These are phyloP conservation scores for Pseudopleuronectes americanus DNA, from an alignment of 2,797 vertebrate species.

Conservation along the genomic window DNA sequence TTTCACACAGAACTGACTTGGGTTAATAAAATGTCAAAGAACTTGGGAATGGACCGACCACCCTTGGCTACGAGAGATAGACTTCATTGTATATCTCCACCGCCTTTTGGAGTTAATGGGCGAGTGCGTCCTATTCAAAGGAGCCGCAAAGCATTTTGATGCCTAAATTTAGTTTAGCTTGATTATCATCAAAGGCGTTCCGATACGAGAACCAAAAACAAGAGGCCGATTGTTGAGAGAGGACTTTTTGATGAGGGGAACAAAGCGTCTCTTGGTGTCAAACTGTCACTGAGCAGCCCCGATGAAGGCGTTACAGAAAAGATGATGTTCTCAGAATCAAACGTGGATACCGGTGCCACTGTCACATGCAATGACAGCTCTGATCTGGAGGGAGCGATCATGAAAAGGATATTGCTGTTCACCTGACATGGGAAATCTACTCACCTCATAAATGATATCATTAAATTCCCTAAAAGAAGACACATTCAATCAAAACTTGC, in stretches of 20 bases:
- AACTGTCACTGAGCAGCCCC: slow-evolving; percentile 62
- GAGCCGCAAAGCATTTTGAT: slow-evolving; percentile 52
- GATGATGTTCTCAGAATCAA: slow-evolving; percentile 33
- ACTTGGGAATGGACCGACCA: slow-evolving; percentile 25
- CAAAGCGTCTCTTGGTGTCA: slow-evolving; percentile 67
- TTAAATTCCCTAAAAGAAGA: slow-evolving; percentile 34
- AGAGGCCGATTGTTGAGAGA: slow-evolving; percentile 39
- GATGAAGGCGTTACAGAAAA: slow-evolving; percentile 63
- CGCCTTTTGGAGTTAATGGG: slow-evolving; percentile 39
- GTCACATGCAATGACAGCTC: slow-evolving; percentile 62
- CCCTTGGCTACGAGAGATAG: slow-evolving; percentile 17
- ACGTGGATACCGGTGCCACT: slow-evolving; percentile 37
- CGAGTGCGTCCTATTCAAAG: slow-evolving; percentile 43
- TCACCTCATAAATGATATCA: slow-evolving; percentile 44
- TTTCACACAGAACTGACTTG: slow-evolving; percentile 26
- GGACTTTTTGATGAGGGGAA: slow-evolving; percentile 49
- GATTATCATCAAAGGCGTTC: slow-evolving; percentile 65
- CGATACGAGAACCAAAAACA: slow-evolving; percentile 58
- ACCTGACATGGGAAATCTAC: slow-evolving; percentile 63
- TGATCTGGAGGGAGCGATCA: slow-evolving; percentile 40
- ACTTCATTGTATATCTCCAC: neutral
- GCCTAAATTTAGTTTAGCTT: slow-evolving; percentile 74
- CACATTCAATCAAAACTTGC: slow-evolving; percentile 29
- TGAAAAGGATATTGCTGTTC: slow-evolving; percentile 49
- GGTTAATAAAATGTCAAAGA: slow-evolving; percentile 51